Base-by-base conservation (phyloP, 2,797 vertebrate species). In the Molossus alvarezi region DNA sequence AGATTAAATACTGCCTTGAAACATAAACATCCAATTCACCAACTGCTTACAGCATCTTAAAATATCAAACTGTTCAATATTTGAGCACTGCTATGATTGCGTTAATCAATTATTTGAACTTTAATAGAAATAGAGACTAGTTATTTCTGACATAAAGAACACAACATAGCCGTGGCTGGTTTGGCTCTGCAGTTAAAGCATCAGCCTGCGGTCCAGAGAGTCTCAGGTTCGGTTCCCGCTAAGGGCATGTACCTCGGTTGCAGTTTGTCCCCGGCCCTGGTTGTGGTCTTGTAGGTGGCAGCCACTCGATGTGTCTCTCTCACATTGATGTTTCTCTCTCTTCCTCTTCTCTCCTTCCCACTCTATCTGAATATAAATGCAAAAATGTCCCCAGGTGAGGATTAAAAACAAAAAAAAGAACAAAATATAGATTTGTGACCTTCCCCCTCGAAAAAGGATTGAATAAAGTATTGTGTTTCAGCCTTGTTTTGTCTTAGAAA, bases 91-190 rank as follows among this genome's bases (percentile, higher is more conserved):
- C 75, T 67, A 20, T 48, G n/a, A 71, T 25, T 85, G 25, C 41
- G 48, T 82, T 88, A 41, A 67, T 73, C 29, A 90, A 82, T 94
- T 96, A 92, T 69, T 90, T 95, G 57, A 37, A 11, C 11, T 81
- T 92, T 27, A 57, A 21, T n/a, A 92, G 53, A 95, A 94, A 71
- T 41, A 86, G 64, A 72, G 67, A 62, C 37, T 87, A 37, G 17
- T 83, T 88, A 95, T 82, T 93, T 96, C 60, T 83, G 27, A 77
- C 62, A 29, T n/a, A 64, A 29, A 95, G 18, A 95, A 80, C 13
- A 71, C 27, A 94, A 86, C 48, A 73, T 10, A 57, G 27, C 41
- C 41, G 3, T 45, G 41, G 41, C 41, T 4, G 41, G 41, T 45
- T 45, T 45, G 41, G 41, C 41, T 45, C 3, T 5, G 41, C 41